phyloP scores from a whole-genome alignment of 2,797 vertebrate species.

The Peromyscus nudipes region DNA sequence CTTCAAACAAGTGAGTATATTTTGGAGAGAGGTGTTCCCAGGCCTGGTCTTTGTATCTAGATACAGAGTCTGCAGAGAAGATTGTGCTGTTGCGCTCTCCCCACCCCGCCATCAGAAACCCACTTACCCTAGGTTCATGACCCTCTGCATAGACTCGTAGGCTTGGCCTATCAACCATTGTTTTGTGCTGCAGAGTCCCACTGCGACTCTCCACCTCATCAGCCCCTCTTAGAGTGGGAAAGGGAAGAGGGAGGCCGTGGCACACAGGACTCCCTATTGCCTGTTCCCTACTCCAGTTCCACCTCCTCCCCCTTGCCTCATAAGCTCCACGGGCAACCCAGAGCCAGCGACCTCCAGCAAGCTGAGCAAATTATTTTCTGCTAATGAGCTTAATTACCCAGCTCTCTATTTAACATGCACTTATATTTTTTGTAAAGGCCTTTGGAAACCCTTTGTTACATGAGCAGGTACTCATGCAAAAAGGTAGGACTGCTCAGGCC shows the following conservation, averaged over 20 bases:
- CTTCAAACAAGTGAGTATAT: not conserved
- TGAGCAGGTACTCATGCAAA: not conserved
- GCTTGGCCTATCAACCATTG: not conserved
- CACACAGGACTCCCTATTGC: fast-evolving
- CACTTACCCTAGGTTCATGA: not conserved
- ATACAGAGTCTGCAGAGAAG: not conserved
- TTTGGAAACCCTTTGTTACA: constrained; percentile 55
- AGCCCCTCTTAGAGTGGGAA: not conserved
- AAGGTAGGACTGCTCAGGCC: not conserved
- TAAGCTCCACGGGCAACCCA: not conserved
- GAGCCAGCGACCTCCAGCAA: constrained; percentile 63
- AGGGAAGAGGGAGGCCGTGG: not conserved
- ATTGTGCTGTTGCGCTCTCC: not conserved
- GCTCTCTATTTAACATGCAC: constrained; percentile 67
- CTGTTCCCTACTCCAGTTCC: not conserved
- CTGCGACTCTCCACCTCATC: fast-evolving
- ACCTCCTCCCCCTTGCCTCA: constrained; percentile 25
- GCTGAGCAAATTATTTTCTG: constrained; percentile 73
- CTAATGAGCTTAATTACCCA: constrained; percentile 80
- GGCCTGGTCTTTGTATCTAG: not conserved
- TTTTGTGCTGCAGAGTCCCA: not conserved
- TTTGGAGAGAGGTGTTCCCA: not conserved
- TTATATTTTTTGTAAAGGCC: constrained; percentile 61
- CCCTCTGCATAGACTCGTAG: not conserved
- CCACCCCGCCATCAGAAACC: not conserved